Conservation (phyloP, 2,113 vertebrate genomes). For the Corythaeola cristata region DNA sequence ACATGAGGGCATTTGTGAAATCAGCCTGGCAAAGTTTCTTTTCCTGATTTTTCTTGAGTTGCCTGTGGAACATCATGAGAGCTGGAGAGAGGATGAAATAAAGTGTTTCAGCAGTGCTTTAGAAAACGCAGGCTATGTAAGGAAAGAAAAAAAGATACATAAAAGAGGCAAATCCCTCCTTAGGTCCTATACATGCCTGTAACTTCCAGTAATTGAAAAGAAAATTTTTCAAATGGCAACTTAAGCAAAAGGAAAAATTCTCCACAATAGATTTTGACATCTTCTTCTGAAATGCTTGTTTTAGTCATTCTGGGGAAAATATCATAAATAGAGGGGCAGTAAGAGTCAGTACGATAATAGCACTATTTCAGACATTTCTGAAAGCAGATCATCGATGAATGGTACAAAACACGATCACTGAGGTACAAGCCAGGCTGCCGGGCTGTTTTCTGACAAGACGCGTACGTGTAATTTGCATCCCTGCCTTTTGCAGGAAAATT, state of each 20-base stretch:
- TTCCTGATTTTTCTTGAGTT: background rate
- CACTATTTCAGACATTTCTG: background rate
- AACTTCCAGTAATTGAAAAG: background rate
- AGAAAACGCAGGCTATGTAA: background rate
- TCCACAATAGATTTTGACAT: background rate
- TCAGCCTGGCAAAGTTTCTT: background rate
- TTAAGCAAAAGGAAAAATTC: background rate
- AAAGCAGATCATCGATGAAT: background rate
- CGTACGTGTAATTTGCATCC: background rate
- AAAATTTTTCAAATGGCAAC: background rate
- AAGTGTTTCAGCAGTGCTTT: background rate
- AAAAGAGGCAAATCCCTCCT: background rate
- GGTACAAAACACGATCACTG: background rate
- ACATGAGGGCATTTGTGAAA: background rate
- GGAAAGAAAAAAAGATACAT: background rate
- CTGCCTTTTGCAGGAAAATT: background rate
- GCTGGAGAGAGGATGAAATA: background rate
- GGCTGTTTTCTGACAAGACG: background rate
- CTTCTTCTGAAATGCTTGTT: background rate
- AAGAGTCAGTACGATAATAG: background rate
- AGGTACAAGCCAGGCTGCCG: background rate
- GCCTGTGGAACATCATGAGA: background rate
- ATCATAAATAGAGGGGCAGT: background rate
- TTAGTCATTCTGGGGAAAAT: background rate
- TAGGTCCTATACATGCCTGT: background rate